phyloP scores from a whole-genome alignment of 2,113 vertebrate genomes.

The Cebus imitator region DNA sequence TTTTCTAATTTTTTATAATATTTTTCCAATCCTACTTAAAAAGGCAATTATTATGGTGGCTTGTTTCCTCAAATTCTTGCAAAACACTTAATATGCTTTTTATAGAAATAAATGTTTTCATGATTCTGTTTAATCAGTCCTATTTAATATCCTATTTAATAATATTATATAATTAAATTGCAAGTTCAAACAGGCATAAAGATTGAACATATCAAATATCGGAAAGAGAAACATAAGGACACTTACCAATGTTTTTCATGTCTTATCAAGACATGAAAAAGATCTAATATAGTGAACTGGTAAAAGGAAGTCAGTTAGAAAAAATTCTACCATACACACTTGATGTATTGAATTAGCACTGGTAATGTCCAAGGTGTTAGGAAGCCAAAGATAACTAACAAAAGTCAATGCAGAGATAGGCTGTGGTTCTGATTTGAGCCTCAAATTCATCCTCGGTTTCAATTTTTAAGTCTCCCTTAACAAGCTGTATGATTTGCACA shows the following conservation, averaged over 20 bases:
- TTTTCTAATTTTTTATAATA: background rate
- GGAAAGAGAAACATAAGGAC: background rate
- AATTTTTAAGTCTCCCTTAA: background rate
- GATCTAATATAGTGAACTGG: background rate
- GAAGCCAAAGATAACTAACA: background rate
- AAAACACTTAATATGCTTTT: background rate
- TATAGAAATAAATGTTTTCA: background rate
- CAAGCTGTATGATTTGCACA: background rate
- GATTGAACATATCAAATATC: background rate
- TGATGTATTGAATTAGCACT: background rate
- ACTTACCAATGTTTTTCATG: background rate
- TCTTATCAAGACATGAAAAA: background rate
- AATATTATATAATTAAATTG: constrained; percentile 9
- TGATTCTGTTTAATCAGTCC: background rate
- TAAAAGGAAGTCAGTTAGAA: background rate
- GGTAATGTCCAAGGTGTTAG: background rate
- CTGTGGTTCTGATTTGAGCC: background rate
- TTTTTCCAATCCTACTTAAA: constrained; percentile 7
- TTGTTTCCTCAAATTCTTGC: background rate
- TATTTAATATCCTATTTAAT: background rate
- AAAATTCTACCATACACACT: background rate
- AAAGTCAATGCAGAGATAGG: background rate
- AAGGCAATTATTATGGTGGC: background rate
- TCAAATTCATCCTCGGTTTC: background rate
- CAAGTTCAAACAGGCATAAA: background rate